Base-by-base conservation (phyloP, 1,140 invertebrate species). In the Muscidifurax raptorellus region DNA sequence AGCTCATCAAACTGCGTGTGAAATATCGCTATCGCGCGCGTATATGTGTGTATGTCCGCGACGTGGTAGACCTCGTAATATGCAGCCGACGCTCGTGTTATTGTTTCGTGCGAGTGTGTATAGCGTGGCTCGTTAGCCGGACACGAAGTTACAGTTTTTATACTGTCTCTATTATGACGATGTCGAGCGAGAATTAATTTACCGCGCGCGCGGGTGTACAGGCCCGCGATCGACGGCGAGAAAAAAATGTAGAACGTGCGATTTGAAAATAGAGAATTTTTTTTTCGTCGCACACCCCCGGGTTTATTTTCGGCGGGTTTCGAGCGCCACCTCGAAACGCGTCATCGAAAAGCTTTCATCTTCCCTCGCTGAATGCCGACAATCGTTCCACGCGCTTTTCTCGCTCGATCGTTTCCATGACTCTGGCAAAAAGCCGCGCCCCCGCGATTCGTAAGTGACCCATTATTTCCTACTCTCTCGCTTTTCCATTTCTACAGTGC, bases 1-100 rank as follows among this genome's bases (percentile, higher is more conserved):
- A 88, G 88, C 88, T 90, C 88, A 89, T 88, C 88, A 89, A 88
- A 87, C 85, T 88, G 82, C 82, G 78, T 87, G 87, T 88, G 82
- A 89, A 89, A 87, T 90, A 87, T 88, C 86, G 87, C 87, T 88
- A 89, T 89, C 87, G 77, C 86, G 86, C 87, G 77, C 86, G 86
- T 80, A 84, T 84, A 83, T 82, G 81, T 84, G 52, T 85, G 36
- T 80, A 27, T 71, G 59, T 27, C n/a, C 28, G 30, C 22, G 25
- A 27, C 18, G 25, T 12, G n/a, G 64, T n/a, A 66, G 27, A n/a
- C 52, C 52, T 59, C 52, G 52, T 69, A 30, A 69, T 69, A 30
- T 36, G 25, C 28, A 25, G 40, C 52, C 13, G 40, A 47, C 36
- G 36, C 36, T 40, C 22, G 7, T 30, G 13, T 10, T 52, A 3